Base-by-base conservation (phyloP, 1,140 invertebrate species). In the Eueides isabella region DNA sequence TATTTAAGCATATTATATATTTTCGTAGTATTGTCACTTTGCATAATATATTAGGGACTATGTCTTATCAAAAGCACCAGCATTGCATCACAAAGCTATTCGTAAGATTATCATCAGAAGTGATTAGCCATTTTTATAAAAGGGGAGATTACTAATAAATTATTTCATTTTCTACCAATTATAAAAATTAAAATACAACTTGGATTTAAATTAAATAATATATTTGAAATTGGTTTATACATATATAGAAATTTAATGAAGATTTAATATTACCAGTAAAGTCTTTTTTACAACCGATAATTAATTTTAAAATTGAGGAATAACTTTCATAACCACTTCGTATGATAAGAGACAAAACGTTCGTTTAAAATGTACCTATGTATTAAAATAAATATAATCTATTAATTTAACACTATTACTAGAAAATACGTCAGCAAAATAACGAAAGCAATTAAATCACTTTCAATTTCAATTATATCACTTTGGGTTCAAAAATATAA, bases 41-140 rank as follows among this genome's bases (percentile, higher is more conserved):
- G 30, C 29, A 64, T 64, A 31, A 11, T 23, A 64, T 16, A 31
- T 64, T 64, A 19, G n/a, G 7, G 19, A 64, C 11, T 63, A 63
- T 64, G 31, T 30, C 16, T 23, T 23, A 19, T 14, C n/a, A 65
- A 19, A 74, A 74, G 72, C 72, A 74, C 72, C 72, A 74, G 44
- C 62, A 35, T 55, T 44, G 63, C 67, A 69, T 74, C 67, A 74
- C 67, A 30, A 55, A 23, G 19, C 48, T 55, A 55, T 55, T 9
- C 48, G 48, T 26, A 55, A 55, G 1, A 11, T n/a, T n/a, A 26
- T 12, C 5, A 55, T 55, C 11, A 26, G 6, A 26, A 12, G 11
- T 26, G 19, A 0, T 4, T 55, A 55, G 12, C 48, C 48, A 7
- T 55, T 44, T 44, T 19, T 44, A 44, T 44, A n/a, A 26, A 55